These are phyloP conservation scores for Bradypodion ventrale DNA, from an alignment of 2,797 vertebrate genomes.

Conservation along the genomic window DNA sequence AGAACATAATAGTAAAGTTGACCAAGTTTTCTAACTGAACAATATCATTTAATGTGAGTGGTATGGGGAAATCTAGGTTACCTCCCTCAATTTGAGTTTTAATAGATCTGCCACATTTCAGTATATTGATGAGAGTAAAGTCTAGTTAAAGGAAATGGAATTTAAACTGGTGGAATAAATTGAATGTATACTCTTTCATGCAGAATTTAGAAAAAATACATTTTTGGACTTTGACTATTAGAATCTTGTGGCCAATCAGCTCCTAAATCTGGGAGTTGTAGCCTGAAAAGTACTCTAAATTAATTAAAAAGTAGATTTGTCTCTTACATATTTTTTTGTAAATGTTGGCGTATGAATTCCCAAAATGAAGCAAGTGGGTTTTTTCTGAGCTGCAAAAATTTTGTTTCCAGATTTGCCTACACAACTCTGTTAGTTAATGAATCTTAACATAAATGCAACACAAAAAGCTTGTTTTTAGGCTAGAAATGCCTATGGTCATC, in stretches of 20 bases:
- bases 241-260: too few relatives aligned
- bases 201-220: too few relatives aligned
- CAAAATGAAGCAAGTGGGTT: neutral
- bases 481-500: too few relatives aligned
- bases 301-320: neutral
- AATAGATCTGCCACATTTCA: neutral
- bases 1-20: neutral
- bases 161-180: neutral
- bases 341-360: neutral
- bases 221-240: too few relatives aligned
- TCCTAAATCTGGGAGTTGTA: too few relatives aligned
- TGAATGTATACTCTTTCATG: neutral
- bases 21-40: neutral
- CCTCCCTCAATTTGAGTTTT: neutral
- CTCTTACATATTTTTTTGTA: neutral
- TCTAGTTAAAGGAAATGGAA: neutral
- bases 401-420: neutral
- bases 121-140: neutral
- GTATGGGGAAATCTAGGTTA: neutral
- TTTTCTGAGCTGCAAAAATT: too few relatives aligned
- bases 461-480: too few relatives aligned
- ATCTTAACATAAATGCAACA: constrained; percentile 25
- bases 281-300: too few relatives aligned
- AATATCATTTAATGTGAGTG: neutral
- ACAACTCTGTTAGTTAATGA: constrained; percentile 30